Conservation (phyloP, 2,888 invertebrate genomes). For the Polylopha cassiicola region DNA sequence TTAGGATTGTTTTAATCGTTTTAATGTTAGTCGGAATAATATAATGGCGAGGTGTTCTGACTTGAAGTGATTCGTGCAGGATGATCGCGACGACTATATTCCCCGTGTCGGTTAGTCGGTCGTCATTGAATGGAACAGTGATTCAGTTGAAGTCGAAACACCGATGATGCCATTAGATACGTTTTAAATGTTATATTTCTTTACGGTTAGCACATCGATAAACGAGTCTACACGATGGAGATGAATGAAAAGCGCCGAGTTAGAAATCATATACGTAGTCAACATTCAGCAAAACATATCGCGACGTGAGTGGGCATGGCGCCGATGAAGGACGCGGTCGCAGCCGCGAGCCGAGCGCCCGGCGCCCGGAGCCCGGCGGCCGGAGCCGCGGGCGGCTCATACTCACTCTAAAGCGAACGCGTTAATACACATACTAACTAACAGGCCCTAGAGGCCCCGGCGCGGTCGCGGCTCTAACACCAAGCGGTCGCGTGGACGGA, state of each 20-base stretch:
- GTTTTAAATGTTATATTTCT: slow-evolving; percentile 29
- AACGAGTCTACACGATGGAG: slow-evolving; percentile 45
- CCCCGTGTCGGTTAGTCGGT: too few species aligned
- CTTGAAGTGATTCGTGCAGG: slow-evolving; percentile 17
- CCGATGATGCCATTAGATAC: slow-evolving; percentile 33
- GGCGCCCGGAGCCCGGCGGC: background rate
- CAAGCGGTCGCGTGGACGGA: slow-evolving; percentile 55
- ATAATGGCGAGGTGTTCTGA: slow-evolving; percentile 39
- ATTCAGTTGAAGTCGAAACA: slow-evolving; percentile 38
- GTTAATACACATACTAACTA: too few species aligned
- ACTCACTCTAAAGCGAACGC: too few species aligned
- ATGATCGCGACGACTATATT: background rate
- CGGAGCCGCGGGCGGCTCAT: too few species aligned
- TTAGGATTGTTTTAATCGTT: slow-evolving; percentile 19
- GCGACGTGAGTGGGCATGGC: slow-evolving; percentile 39
- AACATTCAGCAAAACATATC: slow-evolving; percentile 35
- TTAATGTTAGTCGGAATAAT: slow-evolving; percentile 27
- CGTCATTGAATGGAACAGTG: slow-evolving; percentile 6
- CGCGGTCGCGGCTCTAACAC: slow-evolving; percentile 26
- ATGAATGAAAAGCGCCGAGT: slow-evolving; percentile 45
- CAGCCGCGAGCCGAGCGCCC: slow-evolving; percentile 25
- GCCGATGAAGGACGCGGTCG: slow-evolving; percentile 27
- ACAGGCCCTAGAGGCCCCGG: background rate
- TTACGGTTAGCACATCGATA: slow-evolving; percentile 38
- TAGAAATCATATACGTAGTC: slow-evolving; percentile 29